Conservation (phyloP, 1,140 invertebrate species). For the Pteromalus puparum region DNA sequence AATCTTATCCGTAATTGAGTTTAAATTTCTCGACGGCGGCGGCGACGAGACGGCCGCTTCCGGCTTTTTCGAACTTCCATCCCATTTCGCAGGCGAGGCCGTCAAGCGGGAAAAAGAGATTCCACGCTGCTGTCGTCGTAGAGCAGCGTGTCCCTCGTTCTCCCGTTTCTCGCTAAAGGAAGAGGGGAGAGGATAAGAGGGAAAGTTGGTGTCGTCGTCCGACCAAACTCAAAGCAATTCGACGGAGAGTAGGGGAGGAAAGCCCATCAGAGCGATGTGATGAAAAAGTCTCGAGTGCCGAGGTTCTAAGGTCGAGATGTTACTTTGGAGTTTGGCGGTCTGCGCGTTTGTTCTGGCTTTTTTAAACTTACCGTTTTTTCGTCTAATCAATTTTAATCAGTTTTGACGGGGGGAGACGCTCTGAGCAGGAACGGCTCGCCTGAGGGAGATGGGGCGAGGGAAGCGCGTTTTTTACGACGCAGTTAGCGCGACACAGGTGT, state of each 20-base stretch:
- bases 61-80: conserved; percentile 50
- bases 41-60: conserved; percentile 9
- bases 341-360: background rate
- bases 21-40: conserved; percentile 45
- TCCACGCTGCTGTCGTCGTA: background rate
- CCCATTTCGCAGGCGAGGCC: conserved; percentile 35
- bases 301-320: background rate
- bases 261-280: conserved; percentile 37
- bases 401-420: background rate
- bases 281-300: conserved; percentile 39
- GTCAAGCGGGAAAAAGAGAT: conserved; percentile 36
- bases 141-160: background rate
- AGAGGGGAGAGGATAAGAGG: conserved; percentile 19
- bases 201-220: conserved; percentile 36
- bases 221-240: conserved; percentile 48
- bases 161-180: background rate
- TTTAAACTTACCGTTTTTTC: background rate
- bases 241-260: background rate
- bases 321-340: conserved; percentile 28
- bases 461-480: background rate
- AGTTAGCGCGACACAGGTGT: background rate
- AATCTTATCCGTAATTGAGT: conserved; percentile 53
- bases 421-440: background rate
- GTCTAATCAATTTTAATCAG: conserved; percentile 32
- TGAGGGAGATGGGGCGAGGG: background rate